Evolutionary conservation across 2,888 invertebrate species (phyloP).

Genomic region (Drosophila silvestris): DNA sequence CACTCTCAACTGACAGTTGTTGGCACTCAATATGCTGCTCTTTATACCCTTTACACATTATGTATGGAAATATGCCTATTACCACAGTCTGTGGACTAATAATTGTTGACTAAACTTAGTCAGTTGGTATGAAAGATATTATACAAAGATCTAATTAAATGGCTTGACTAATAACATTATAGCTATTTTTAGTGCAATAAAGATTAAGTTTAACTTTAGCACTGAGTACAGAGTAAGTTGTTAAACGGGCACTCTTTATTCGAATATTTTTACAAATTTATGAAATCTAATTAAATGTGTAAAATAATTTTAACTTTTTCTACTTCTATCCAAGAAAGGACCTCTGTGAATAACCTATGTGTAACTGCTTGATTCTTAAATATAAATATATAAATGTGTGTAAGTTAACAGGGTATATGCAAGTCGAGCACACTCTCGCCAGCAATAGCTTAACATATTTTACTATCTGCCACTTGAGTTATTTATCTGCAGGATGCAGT

Average conservation of each 20-base stretch:
- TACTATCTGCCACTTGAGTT: constrained; percentile 49
- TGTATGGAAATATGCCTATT: neutral
- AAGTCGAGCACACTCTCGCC: constrained; percentile 2
- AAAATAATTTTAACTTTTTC: neutral
- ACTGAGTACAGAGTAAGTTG: neutral
- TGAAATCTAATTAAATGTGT: neutral
- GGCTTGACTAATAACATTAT: neutral
- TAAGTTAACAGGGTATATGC: neutral
- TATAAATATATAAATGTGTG: neutral
- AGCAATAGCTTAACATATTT: constrained; percentile 7
- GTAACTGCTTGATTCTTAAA: neutral
- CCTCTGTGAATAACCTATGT: no score
- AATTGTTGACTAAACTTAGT: neutral
- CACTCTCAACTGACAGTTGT: constrained; percentile 26
- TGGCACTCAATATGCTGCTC: constrained; percentile 33
- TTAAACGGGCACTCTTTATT: neutral
- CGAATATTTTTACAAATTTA: neutral
- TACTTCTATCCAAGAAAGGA: no score
- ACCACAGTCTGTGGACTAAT: neutral
- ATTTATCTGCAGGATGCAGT: constrained; percentile 66
- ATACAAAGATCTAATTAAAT: neutral
- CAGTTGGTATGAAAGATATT: neutral
- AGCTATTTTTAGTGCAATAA: neutral
- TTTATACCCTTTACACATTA: constrained; percentile 1
- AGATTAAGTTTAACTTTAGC: neutral